Conservation (phyloP, 1,140 invertebrate species). For the Parapsyche elsis region DNA sequence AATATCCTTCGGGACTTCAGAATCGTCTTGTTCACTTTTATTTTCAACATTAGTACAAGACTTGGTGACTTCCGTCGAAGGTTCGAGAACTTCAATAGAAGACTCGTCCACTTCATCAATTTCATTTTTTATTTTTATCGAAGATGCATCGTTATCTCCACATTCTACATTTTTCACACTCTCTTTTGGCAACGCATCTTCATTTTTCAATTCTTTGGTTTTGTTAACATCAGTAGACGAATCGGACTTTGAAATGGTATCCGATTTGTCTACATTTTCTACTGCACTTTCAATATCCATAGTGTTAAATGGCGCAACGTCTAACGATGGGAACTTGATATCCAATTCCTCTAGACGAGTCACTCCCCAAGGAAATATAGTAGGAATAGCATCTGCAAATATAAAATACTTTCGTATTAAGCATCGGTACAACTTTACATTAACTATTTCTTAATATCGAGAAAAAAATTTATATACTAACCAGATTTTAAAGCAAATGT, state of each 20-base stretch:
- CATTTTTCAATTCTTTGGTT: not conserved
- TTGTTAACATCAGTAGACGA: not conserved
- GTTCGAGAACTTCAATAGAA: too few species aligned
- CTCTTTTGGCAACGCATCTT: not conserved
- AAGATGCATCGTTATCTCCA: not conserved
- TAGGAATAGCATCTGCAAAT: slow-evolving; percentile 60
- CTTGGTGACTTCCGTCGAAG: too few species aligned
- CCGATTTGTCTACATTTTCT: not conserved
- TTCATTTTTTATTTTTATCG: too few species aligned
- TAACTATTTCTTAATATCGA: too few species aligned
- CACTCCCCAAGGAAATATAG: slow-evolving; percentile 64
- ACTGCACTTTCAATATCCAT: slow-evolving; percentile 44
- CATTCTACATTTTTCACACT: not conserved
- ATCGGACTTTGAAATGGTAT: not conserved
- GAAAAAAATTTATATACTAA: slow-evolving; percentile 67
- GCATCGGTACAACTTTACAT: too few species aligned
- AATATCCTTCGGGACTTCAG: too few species aligned
- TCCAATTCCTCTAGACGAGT: slow-evolving; percentile 42
- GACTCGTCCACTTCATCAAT: not conserved
- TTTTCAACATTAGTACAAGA: too few species aligned
- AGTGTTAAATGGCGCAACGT: not conserved
- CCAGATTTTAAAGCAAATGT: slow-evolving; percentile 65
- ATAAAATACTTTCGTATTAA: not conserved
- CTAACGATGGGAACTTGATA: slow-evolving; percentile 30
- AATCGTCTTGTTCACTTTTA: too few species aligned